Evolutionary conservation across 2,113 vertebrate genomes (phyloP).

Genomic region (Phyllostomus discolor): DNA sequence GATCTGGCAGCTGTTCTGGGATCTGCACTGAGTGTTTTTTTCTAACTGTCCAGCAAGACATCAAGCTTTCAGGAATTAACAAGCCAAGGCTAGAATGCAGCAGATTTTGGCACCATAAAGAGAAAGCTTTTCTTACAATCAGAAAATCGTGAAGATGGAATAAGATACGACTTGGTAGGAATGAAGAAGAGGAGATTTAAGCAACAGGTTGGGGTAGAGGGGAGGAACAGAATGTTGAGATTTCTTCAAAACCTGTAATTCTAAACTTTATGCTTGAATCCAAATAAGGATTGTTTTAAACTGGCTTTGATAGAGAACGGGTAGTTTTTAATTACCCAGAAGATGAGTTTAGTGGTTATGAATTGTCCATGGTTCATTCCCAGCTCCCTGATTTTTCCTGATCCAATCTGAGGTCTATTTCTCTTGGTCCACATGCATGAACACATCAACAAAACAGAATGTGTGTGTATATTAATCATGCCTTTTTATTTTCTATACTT

Average conservation of each 20-base stretch:
- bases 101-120: background rate
- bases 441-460: background rate
- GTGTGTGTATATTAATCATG: background rate
- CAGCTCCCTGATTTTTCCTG: background rate
- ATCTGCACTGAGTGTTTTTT: background rate
- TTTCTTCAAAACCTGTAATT: background rate
- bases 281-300: background rate
- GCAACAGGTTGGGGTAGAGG: background rate
- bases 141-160: constrained; percentile 18
- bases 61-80: constrained; percentile 24
- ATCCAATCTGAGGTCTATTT: background rate
- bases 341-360: background rate
- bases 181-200: background rate
- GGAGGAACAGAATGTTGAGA: background rate
- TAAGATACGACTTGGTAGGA: background rate
- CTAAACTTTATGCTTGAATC: background rate
- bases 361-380: background rate
- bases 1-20: background rate
- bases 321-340: background rate
- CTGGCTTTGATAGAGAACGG: background rate
- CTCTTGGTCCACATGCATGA: background rate
- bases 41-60: background rate
- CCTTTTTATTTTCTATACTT: background rate
- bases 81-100: background rate
- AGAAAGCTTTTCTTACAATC: background rate